These are phyloP conservation scores for Apteryx owenii DNA, from an alignment of 2,113 vertebrate species.

Conservation along the genomic window DNA sequence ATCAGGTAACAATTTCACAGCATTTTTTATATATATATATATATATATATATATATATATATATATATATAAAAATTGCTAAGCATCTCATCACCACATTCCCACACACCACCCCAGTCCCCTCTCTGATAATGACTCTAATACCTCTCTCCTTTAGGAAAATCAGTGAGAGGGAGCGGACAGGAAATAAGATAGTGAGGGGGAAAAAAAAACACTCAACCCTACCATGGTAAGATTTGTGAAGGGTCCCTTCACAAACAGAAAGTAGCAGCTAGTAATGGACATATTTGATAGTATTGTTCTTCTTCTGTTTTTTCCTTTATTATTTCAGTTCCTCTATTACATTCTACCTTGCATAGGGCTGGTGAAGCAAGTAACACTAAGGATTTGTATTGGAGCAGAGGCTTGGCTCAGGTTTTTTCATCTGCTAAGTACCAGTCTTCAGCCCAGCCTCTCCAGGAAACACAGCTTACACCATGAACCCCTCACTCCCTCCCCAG, in stretches of 20 bases:
- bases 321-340: not conserved
- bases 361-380: not conserved
- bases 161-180: accelerated
- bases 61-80: not conserved
- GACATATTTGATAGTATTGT: accelerated
- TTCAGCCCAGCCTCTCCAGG: not conserved
- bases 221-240: not conserved
- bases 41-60: not conserved
- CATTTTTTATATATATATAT: not conserved
- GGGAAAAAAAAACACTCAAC: not conserved
- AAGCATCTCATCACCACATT: not conserved
- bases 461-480: not conserved
- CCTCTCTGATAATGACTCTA: not conserved
- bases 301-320: not conserved
- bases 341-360: not conserved
- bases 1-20: not conserved
- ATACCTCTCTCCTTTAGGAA: not conserved
- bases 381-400: not conserved
- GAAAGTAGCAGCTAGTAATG: not conserved
- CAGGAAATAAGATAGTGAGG: not conserved
- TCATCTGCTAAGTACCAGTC: accelerated
- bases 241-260: not conserved
- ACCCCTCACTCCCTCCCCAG: not conserved
- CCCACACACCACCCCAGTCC: not conserved
- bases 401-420: not conserved